Conservation (phyloP, 2,797 vertebrate genomes). For the Cryptoblepharus egeriae region DNA sequence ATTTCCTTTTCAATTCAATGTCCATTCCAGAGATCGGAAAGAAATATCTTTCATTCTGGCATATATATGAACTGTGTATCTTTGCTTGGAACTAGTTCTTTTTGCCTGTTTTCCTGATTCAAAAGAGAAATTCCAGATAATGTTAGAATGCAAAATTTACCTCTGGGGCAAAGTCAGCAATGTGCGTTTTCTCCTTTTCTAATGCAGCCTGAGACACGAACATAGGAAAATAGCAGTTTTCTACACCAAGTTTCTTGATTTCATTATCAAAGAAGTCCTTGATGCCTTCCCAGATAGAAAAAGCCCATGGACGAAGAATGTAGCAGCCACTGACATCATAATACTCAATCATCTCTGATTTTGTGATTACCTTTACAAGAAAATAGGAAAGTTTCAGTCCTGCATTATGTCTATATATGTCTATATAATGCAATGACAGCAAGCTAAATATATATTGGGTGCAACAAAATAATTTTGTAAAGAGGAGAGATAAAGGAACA, state of each 20-base stretch:
- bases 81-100: not conserved
- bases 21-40: not conserved
- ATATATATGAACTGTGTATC: not conserved
- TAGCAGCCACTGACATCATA: conserved; percentile 98
- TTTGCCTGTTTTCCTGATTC: not conserved
- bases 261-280: conserved; percentile 92
- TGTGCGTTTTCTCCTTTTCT: conserved; percentile 93
- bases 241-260: conserved; percentile 96
- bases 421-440: too few species aligned
- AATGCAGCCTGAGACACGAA: conserved; percentile 96
- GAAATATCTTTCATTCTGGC: not conserved
- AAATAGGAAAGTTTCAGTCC: conserved; percentile 20
- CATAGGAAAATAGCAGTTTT: conserved; percentile 99
- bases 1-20: not conserved
- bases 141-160: conserved; percentile 68
- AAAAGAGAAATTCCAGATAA: not conserved
- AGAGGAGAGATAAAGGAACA: not conserved
- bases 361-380: conserved; percentile 92
- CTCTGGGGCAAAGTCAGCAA: conserved; percentile 97
- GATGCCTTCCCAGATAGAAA: conserved; percentile 92
- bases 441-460: too few species aligned
- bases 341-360: conserved; percentile 98
- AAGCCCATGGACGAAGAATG: conserved; percentile 95
- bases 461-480: too few species aligned
- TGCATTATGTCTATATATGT: too few species aligned